A percentile compares a stretch with the other conserved stretches of the same genome.
Evolutionary conservation across 2,888 invertebrate genomes (phyloP).

Genomic region (Plagodis dolabraria): DNA sequence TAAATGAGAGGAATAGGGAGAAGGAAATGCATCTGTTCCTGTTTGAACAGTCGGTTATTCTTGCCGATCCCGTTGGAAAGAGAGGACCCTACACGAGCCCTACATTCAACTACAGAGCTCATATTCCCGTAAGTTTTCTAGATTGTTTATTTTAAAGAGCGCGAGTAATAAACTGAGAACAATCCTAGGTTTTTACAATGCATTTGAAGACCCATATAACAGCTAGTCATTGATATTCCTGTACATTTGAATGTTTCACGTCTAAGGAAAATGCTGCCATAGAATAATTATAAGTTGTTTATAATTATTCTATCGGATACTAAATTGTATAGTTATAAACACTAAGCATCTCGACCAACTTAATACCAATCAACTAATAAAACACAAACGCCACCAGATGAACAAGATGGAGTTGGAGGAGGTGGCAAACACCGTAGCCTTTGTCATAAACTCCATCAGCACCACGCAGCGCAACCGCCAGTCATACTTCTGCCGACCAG

Average conservation of each 20-base stretch:
- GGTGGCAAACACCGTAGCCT: constrained; percentile 60
- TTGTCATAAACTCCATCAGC: constrained; percentile 88
- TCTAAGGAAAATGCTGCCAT: no score
- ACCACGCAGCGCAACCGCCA: constrained; percentile 70
- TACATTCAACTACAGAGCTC: constrained; percentile 97
- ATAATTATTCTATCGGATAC: no score
- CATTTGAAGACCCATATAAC: no score
- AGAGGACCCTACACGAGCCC: constrained; percentile 97
- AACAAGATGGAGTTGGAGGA: constrained; percentile 96
- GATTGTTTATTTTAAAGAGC: no score
- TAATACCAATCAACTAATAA: not conserved
- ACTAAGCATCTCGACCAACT: no score
- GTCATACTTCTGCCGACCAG: constrained; percentile 90
- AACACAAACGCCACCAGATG: constrained; percentile 85
- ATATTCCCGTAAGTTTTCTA: constrained; percentile 91
- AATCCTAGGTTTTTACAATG: no score
- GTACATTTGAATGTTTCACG: no score
- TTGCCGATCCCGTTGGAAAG: constrained; percentile 96
- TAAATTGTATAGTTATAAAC: no score
- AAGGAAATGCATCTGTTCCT: constrained; percentile 97
- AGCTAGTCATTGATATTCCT: no score
- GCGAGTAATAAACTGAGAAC: no score
- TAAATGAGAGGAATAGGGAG: constrained; percentile 61
- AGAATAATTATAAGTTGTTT: no score
- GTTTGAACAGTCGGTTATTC: constrained; percentile 98